Base-by-base conservation (phyloP, 2,888 invertebrate genomes). In the Diogma glabrata region DNA sequence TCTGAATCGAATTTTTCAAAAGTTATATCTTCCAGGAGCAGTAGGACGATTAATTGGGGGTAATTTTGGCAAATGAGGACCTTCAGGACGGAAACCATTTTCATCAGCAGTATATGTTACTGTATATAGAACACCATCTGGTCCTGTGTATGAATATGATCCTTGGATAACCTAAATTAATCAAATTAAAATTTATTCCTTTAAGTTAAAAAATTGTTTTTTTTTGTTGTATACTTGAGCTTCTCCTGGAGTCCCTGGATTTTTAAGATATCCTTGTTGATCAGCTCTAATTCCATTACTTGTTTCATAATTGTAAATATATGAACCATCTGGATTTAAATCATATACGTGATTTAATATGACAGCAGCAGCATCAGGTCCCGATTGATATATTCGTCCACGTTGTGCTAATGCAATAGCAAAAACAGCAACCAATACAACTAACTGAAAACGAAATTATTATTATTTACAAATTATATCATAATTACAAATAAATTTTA, bases 241-340 rank as follows among this genome's bases (percentile, higher is more conserved):
- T 61, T 77, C 79, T 51, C 73, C 63, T 58, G 76, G 74, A 14
- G 72, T 65, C 17, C 79, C 79, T 26, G 74, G 72, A 62, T 77
- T 77, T 64, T 78, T 79, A 52, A 80, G 65, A 62, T 72, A 76
- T 46, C 81, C 80, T 58, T 73, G 71, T 67, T 81, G 80, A 60
- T 79, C 73, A 24, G 76, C 79, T 54, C 73, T 71, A 58, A 81
- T 81, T 53, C 80, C 80, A 60, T 81, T 81, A 55, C 76, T 77
- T 5, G 79, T 79, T 67, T 79, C 78, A 61, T 78, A 81, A 63
- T 79, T 79, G 64, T 73, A 74, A 47, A 66, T 66, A 59, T 74
- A 74, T 47, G 74, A 73, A 54, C 74, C 74, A 59, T 70, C 70
- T 53, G 70, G 70, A 61, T 72, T 74, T 49, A 70, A 64, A 58